phyloP scores from a whole-genome alignment of 2,888 invertebrate genomes.

The Mythimna vitellina region DNA sequence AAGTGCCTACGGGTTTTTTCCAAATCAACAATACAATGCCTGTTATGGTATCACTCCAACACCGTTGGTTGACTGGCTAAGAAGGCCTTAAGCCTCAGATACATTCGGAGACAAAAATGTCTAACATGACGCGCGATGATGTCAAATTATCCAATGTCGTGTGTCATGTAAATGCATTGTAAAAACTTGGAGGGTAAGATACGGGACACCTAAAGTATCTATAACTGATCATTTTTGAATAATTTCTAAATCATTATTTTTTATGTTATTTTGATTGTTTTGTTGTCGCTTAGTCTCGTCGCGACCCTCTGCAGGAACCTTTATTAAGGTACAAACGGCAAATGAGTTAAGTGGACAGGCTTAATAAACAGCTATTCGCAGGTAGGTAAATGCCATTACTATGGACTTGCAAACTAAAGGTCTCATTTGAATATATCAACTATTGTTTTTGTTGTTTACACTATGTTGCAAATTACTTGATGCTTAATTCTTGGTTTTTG shows the following conservation, averaged over 20 bases:
- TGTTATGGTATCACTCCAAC: background rate
- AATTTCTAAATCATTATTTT: too few relatives aligned
- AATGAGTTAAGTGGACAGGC: conserved; percentile 1
- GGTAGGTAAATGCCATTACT: conserved; percentile 17
- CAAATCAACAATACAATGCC: background rate
- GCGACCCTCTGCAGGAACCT: background rate
- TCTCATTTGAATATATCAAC: conserved; percentile 37
- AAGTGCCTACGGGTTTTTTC: background rate
- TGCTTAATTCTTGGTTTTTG: background rate
- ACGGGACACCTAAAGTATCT: too few relatives aligned
- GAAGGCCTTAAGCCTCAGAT: too few relatives aligned
- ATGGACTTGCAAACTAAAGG: conserved; percentile 17
- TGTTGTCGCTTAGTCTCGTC: background rate
- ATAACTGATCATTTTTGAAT: too few relatives aligned
- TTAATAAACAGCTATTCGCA: conserved; percentile 13
- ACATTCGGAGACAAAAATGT: too few relatives aligned
- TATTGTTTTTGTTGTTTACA: conserved; percentile 22
- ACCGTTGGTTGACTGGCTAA: background rate
- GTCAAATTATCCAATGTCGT: too few relatives aligned
- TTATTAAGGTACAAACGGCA: conserved; percentile 10
- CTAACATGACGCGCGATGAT: too few relatives aligned
- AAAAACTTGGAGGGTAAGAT: too few relatives aligned
- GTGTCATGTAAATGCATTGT: too few relatives aligned
- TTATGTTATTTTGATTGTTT: too few relatives aligned
- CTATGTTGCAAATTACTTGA: background rate